These are phyloP conservation scores for Ips nitidus DNA, from an alignment of 1,140 invertebrate species.

Conservation along the genomic window DNA sequence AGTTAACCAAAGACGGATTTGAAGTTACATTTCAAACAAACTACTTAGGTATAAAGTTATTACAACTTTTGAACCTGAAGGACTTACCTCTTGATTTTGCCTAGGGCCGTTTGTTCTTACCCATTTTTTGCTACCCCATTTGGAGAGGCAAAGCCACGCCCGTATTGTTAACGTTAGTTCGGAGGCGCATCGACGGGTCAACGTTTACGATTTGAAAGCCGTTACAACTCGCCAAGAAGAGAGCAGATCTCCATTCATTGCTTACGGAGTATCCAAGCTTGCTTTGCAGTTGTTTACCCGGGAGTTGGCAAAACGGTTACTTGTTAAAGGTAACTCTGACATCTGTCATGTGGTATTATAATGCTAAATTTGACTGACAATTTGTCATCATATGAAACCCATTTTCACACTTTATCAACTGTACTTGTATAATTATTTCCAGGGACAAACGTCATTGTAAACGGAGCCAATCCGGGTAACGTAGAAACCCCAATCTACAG, in stretches of 20 bases:
- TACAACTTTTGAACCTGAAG: no score
- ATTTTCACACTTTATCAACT: conserved; percentile 2
- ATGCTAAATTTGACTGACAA: no score
- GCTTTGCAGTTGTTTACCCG: conserved; percentile 46
- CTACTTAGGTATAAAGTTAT: conserved; percentile 53
- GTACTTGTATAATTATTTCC: conserved; percentile 23
- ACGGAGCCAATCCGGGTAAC: conserved; percentile 53
- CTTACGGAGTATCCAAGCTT: conserved; percentile 49
- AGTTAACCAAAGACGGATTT: conserved; percentile 59
- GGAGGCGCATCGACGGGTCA: conserved; percentile 47
- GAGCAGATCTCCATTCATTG: conserved; percentile 44
- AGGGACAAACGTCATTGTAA: conserved; percentile 48
- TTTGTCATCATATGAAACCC: background rate
- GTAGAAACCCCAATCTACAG: conserved; percentile 50
- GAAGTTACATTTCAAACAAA: conserved; percentile 66
- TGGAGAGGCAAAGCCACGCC: conserved; percentile 42
- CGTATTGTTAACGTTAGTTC: conserved; percentile 50
- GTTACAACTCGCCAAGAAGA: conserved; percentile 45
- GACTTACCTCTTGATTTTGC: conserved; percentile 8
- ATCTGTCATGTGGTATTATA: background rate
- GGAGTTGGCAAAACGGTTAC: conserved; percentile 43
- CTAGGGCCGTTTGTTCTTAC: conserved; percentile 50
- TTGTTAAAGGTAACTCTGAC: background rate
- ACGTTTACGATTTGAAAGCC: conserved; percentile 47
- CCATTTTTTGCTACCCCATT: conserved; percentile 43